Evolutionary conservation across 2,113 vertebrate genomes (phyloP).

Genomic region (Noturus placidus): DNA sequence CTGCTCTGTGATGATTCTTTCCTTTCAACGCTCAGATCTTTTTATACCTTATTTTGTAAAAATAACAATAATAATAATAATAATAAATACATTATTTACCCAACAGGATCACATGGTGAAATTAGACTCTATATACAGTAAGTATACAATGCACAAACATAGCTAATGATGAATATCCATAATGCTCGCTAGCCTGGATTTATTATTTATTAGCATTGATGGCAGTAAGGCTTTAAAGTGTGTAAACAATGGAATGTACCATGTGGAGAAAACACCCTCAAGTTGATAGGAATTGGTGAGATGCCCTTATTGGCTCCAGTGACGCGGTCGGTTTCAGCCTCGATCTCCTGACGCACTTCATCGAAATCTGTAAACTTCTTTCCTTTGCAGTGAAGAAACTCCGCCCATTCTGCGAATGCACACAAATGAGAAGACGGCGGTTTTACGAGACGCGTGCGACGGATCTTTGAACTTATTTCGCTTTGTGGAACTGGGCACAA

Average conservation of each 20-base stretch:
- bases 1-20: neutral
- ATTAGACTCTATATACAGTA: neutral
- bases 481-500: neutral
- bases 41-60: neutral
- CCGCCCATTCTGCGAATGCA: slow-evolving; percentile 78
- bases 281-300: slow-evolving; percentile 85
- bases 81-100: neutral
- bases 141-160: neutral
- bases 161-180: neutral
- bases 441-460: neutral
- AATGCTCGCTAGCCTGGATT: neutral
- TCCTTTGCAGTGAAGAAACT: slow-evolving; percentile 89
- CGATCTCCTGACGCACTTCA: slow-evolving; percentile 86
- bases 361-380: slow-evolving; percentile 87
- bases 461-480: neutral
- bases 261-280: slow-evolving; percentile 84
- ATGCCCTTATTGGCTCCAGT: slow-evolving; percentile 89
- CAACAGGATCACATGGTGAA: neutral
- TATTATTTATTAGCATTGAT: neutral
- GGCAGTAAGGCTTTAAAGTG: neutral
- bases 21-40: neutral
- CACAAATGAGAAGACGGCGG: neutral
- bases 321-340: slow-evolving; percentile 82
- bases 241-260: slow-evolving; percentile 62
- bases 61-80: too few relatives aligned